Base-by-base conservation (phyloP, 2,113 vertebrate species). In the Trogon surrucura region DNA sequence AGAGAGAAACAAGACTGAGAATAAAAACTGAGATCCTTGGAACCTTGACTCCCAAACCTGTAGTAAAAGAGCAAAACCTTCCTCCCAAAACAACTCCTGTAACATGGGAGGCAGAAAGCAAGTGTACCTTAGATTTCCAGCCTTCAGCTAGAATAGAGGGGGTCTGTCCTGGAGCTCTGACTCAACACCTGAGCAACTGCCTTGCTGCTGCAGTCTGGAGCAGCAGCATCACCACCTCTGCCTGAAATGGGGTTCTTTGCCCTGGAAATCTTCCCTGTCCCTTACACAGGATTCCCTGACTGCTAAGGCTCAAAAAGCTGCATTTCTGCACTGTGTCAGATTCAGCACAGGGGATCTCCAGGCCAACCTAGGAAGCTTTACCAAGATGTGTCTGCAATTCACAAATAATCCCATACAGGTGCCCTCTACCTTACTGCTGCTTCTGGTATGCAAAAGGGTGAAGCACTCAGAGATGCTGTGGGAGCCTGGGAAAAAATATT, bases 221-320 rank as follows among this genome's bases (percentile, higher is more conserved):
- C 6, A 80, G 20, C 47, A 51, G 38, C 20, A 56, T 30, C 34
- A 36, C 16, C 34, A 65, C 8, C 23, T 34, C 18, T 78, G n/a
- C 23, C 32, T 60, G 26, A 58, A 73, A 64, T 0, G 0, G 8
- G 13, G 41, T 41, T 27, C 13, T 69, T n/a, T 56, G 17, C 50
- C 38, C 23, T 54, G 27, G 58, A 38, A 73, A 64, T 5, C 6
- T 54, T 27, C 30, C 5, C 7, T 7, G 4, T 53, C 16, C 48
- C 30, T 57, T 51, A 57, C 25, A 32, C 51, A 69, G 38, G 65
- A 83, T n/a, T 44, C 45, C 22, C 14, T n/a, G 5, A 54, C 27
- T 45, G 29, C 11, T 48, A 62, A 62, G 23, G 22, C 9, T 16
- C 16, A 36, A 81, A 67, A 44, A 72, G 4, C 26, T 81, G 8